Evolutionary conservation across 2,888 invertebrate genomes (phyloP).

Genomic region (Habroteleia sp.): DNA sequence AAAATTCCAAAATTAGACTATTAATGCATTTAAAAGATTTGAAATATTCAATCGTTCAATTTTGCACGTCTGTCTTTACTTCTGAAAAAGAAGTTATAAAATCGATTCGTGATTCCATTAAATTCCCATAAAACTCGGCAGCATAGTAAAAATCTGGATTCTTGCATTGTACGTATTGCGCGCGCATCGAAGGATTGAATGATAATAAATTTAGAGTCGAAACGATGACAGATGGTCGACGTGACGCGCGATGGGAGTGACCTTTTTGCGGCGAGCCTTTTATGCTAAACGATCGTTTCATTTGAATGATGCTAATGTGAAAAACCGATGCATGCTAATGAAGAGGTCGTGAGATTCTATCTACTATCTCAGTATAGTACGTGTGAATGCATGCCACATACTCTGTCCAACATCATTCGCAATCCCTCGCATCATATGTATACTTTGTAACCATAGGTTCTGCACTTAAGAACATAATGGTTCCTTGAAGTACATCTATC

Average conservation of each 20-base stretch:
- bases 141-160: conserved; percentile 25
- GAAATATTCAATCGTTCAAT: conserved; percentile 17
- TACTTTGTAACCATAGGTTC: conserved; percentile 29
- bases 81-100: conserved; percentile 32
- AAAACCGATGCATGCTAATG: conserved; percentile 81
- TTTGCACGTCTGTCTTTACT: neutral
- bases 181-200: conserved; percentile 46
- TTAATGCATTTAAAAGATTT: neutral
- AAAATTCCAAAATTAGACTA: conserved; percentile 8
- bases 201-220: conserved; percentile 57
- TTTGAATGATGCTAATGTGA: conserved; percentile 80
- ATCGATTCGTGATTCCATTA: conserved; percentile 38
- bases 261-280: conserved; percentile 72
- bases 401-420: conserved; percentile 66
- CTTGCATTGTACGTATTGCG: conserved; percentile 25
- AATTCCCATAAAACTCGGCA: conserved; percentile 34
- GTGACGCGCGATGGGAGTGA: conserved; percentile 46
- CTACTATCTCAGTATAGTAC: conserved; percentile 58
- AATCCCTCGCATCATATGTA: conserved; percentile 36
- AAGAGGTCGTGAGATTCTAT: conserved; percentile 67
- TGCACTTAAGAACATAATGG: conserved; percentile 35
- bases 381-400: conserved; percentile 64
- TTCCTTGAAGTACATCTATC: conserved; percentile 33
- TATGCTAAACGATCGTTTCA: conserved; percentile 79
- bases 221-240: conserved; percentile 56